Base-by-base conservation (phyloP, 2,797 vertebrate genomes). In the Petrocephalus sullivani region DNA sequence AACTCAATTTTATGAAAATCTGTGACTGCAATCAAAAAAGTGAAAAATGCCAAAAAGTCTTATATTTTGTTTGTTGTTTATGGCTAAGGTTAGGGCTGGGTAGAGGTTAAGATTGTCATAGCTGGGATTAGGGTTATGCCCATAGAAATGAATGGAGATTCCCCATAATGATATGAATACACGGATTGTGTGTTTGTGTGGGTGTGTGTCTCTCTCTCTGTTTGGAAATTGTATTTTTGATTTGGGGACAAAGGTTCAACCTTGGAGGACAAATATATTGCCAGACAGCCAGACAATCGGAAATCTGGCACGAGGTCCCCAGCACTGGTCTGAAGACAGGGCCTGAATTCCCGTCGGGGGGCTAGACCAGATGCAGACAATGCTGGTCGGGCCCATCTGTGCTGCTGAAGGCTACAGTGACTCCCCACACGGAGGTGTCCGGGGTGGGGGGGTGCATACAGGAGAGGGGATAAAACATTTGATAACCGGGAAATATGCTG, bases 401-500 rank as follows among this genome's bases (percentile, higher is more conserved):
- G 83, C 82, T 19, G 1, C 4, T 41, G n/a, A 54, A 54, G 58
- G 23, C 58, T 57, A 6, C 71, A 37, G 85, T 60, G 14, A 4
- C 87, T 16, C 3, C 5, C 1, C 33, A 58, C 53, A 7, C 21
- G 7, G 8, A 49, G 49, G 67, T 71, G 21, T 19, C 8, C 8
- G 21, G 21, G 51, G 49, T 46, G 71, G 19, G 23, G 21, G 14
- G 54, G 54, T 78, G 71, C 71, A 46, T 37, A 8, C 23, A 37
- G 51, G 54, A 46, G n/a, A 84, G 37, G 56, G 4, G 28, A 87
- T 21, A 87, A 78, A 87, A 41, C 67, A 82, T 61, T 82, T 60
- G 67, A 89, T 61, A 87, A 87, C 57, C 58, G 67, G 75, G 46
- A 89, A 87, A 89, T 67, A 87, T 57, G 60, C 46, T 58, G 33